These are phyloP conservation scores for Morone saxatilis DNA, from an alignment of 2,113 vertebrate genomes.

Conservation along the genomic window DNA sequence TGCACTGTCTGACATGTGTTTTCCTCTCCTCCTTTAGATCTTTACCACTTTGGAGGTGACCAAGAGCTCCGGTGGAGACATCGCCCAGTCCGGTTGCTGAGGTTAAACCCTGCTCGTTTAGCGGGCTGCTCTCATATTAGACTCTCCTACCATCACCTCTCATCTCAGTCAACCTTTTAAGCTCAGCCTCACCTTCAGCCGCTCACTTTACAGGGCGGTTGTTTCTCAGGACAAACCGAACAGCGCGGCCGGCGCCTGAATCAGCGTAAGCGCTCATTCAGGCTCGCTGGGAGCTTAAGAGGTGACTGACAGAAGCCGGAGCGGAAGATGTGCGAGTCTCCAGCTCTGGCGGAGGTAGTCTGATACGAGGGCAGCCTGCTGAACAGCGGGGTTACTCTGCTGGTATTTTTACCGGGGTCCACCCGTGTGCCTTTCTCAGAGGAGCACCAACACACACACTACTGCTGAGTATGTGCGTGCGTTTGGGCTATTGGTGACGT, in stretches of 20 bases:
- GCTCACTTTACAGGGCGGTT: conserved; percentile 28
- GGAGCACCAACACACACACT: conserved; percentile 58
- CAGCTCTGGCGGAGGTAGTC: conserved; percentile 6
- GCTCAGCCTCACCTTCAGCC: conserved; percentile 25
- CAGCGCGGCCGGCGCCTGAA: conserved; percentile 5
- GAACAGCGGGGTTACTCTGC: conserved; percentile 88
- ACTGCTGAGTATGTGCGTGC: background rate
- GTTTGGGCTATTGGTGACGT: conserved; percentile 88
- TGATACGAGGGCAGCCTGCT: conserved; percentile 78
- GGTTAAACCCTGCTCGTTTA: conserved; percentile 94
- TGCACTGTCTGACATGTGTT: background rate
- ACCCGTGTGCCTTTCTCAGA: conserved; percentile 74
- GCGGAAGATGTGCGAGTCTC: background rate
- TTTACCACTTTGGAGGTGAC: conserved; percentile 94
- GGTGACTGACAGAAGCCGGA: conserved; percentile 5
- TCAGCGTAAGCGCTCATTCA: background rate
- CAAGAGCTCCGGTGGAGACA: conserved; percentile 91
- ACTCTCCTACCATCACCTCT: conserved; percentile 14
- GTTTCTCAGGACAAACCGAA: conserved; percentile 63
- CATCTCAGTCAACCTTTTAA: background rate
- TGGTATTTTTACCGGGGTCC: conserved; percentile 47
- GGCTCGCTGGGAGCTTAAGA: conserved; percentile 14
- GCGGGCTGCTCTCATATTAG: conserved; percentile 68
- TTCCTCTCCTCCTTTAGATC: conserved; percentile 80
- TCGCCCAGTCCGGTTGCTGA: conserved; percentile 94